Conservation (phyloP, 2,113 vertebrate species). For the Edolisoma coerulescens region DNA sequence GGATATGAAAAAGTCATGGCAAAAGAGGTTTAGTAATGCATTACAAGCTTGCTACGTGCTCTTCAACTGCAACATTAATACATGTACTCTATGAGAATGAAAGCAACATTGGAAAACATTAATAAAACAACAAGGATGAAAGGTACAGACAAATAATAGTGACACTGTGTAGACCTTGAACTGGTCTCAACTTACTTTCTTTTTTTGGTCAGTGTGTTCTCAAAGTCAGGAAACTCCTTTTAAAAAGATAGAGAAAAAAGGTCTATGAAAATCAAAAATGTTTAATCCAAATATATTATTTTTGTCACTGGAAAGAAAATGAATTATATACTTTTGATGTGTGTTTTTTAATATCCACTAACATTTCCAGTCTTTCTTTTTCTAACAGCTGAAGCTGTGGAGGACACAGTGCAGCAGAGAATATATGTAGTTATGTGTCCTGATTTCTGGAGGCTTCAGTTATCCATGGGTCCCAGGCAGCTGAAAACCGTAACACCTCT, state of each 20-base stretch:
- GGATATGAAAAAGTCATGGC: not conserved
- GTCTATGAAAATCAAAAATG: not conserved
- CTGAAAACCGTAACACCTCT: not conserved
- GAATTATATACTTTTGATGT: not conserved
- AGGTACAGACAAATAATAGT: not conserved
- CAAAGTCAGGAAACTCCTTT: conserved; percentile 73
- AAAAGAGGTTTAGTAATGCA: conserved; percentile 6
- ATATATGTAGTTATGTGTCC: not conserved
- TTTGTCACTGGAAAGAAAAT: not conserved
- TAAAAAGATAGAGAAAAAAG: conserved; percentile 32
- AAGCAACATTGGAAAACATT: not conserved
- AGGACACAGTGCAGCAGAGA: not conserved
- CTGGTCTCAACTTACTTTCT: conserved; percentile 76
- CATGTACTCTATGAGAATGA: not conserved
- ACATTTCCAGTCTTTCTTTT: not conserved
- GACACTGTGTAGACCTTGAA: not conserved
- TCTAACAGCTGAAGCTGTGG: not conserved
- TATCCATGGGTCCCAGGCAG: not conserved
- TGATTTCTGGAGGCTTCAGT: not conserved
- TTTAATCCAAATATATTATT: not conserved
- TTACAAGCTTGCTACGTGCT: not conserved
- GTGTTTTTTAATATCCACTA: not conserved
- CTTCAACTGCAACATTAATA: not conserved
- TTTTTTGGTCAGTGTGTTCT: conserved; percentile 61
- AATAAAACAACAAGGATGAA: not conserved